Evolutionary conservation across 2,797 vertebrate species (phyloP).

Genomic region (Notamacropus eugenii): DNA sequence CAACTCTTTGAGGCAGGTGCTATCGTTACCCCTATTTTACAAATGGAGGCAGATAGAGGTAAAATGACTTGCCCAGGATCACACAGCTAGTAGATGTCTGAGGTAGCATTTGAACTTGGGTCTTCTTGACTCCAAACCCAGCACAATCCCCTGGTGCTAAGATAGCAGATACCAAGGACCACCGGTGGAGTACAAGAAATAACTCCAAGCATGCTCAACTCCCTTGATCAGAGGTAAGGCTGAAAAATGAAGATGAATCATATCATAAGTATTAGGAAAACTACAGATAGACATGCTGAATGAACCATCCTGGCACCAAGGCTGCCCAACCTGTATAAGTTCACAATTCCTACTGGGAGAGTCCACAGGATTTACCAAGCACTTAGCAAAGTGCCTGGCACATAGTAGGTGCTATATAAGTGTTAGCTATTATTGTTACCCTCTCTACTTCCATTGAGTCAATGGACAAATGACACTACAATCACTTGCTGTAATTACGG

Average conservation of each 20-base stretch:
- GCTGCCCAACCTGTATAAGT: not conserved
- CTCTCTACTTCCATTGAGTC: not conserved
- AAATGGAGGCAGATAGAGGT: not conserved
- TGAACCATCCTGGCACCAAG: not conserved
- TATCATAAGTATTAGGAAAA: not conserved
- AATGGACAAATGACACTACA: constrained; percentile 25
- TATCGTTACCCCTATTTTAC: not conserved
- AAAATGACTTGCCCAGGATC: not conserved
- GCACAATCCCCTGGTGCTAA: not conserved
- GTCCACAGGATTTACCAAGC: not conserved
- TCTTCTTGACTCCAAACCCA: not conserved
- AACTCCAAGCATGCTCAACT: no score
- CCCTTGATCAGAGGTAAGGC: no score
- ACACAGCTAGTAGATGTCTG: not conserved
- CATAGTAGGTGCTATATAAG: not conserved
- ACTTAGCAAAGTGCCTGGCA: not conserved
- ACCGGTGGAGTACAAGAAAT: no score
- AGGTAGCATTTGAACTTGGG: not conserved
- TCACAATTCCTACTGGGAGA: not conserved
- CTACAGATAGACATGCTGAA: not conserved
- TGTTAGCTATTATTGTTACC: not conserved
- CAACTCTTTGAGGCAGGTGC: no score
- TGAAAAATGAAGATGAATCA: not conserved
- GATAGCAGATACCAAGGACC: not conserved
- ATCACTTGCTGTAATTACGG: constrained; percentile 73